phyloP scores from a whole-genome alignment of 2,888 invertebrate genomes.

The Alsophila aescularia region DNA sequence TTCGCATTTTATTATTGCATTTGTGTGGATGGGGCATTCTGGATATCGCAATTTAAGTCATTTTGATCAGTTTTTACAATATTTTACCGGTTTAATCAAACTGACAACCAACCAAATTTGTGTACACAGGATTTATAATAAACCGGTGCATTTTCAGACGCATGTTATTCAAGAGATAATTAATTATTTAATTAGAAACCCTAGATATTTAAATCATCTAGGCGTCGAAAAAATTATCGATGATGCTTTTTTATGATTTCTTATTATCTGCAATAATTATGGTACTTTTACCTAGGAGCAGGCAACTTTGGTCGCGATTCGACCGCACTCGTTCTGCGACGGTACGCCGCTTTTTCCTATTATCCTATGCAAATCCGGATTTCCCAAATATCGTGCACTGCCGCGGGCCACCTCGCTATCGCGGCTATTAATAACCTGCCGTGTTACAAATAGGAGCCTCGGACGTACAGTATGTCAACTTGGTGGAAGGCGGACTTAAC shows the following conservation, averaged over 20 bases:
- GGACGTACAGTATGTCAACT: constrained; percentile 3
- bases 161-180: no score
- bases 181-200: no score
- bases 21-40: background rate
- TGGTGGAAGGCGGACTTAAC: background rate
- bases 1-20: background rate
- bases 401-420: constrained; percentile 77
- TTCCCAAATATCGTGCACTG: constrained; percentile 77
- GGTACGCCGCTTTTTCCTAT: constrained; percentile 58
- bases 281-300: constrained; percentile 10
- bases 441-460: constrained; percentile 65
- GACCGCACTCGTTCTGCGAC: constrained; percentile 56
- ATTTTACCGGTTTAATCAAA: no score
- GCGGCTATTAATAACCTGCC: constrained; percentile 79
- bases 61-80: no score
- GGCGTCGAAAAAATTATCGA: no score
- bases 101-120: no score
- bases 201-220: no score
- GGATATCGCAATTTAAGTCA: background rate
- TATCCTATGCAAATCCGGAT: constrained; percentile 83
- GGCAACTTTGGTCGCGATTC: constrained; percentile 30
- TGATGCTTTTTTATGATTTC: no score
- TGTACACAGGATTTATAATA: no score
- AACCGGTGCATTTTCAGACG: no score
- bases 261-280: background rate